Evolutionary conservation across 1,140 invertebrate species (phyloP), one percentile per base, ranked within the genome.

Genomic region (Pseudomyrmex cubaensis): DNA sequence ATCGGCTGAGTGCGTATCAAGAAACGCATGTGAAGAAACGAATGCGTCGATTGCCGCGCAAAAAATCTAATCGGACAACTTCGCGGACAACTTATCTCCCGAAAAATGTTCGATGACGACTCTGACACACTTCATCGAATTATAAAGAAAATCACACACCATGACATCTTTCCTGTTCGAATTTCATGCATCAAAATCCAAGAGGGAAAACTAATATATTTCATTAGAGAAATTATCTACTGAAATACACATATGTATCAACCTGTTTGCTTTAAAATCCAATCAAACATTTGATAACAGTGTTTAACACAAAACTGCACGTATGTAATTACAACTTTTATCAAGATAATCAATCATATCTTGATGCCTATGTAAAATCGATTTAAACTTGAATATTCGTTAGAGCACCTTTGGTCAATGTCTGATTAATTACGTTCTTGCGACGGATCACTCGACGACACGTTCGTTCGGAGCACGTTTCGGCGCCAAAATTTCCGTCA

Each of bases 1-100:
- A 35, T 57, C 20, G 52, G 76, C 64, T 70, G 64, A 59, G 54
- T 20, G 54, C 54, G 64, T 70, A 78, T 59, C 44, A 46, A 70
- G 64, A 59, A 70, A 61, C 54, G 54, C 76, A 59, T 54, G 64
- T 66, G 25, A 69, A 78, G 57, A 35, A 48, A 54, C 48, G 48
- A 62, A 77, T 77, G 63, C 4, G 17, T 56, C 62, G 12, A 78
- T 69, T 78, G 35, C 76, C 64, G 76, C 64, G 64, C 54, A 48
- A 70, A 78, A 46, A 56, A 54, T 67, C 46, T 15, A 20, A 20
- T 9, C 35, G 25, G 20, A 12, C 17, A 4, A 61, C 20, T 12
- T n/a, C 44, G 52, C 8, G 35, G n/a, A 57, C 15, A 48, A 25
- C 3, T 35, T 35, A 35, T 35, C 1, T 17, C n/a, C 44, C 15